Conservation (phyloP, 2,888 invertebrate species). For the Heliconius aoede region DNA sequence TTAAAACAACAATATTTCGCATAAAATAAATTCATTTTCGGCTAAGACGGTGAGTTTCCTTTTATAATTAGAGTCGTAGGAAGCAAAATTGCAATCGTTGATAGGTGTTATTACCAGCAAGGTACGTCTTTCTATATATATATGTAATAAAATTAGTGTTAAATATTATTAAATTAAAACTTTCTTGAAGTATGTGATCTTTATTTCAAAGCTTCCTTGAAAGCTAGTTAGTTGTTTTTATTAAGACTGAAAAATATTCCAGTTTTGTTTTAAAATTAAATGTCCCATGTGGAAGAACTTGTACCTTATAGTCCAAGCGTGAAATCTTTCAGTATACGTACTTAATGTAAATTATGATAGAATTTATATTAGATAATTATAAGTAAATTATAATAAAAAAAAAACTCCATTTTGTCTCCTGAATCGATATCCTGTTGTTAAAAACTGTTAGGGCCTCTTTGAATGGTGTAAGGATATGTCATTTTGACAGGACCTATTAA, state of each 20-base stretch:
- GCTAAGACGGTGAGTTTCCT: conserved; percentile 81
- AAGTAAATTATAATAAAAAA: conserved; percentile 79
- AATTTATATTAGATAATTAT: conserved; percentile 83
- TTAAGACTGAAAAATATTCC: conserved; percentile 82
- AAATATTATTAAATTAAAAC: conserved; percentile 68
- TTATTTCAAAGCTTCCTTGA: conserved; percentile 57
- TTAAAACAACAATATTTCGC: conserved; percentile 63
- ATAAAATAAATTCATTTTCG: conserved; percentile 62
- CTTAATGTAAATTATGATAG: conserved; percentile 83
- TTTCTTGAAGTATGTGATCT: conserved; percentile 57
- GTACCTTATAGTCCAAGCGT: conserved; percentile 79
- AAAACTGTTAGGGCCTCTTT: conserved; percentile 65
- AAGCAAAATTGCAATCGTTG: conserved; percentile 76
- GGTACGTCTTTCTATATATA: conserved; percentile 74
- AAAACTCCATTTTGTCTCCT: conserved; percentile 76
- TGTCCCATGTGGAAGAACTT: conserved; percentile 62
- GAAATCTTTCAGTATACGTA: conserved; percentile 84
- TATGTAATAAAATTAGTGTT: conserved; percentile 68
- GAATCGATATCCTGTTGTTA: conserved; percentile 51
- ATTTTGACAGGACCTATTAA: conserved; percentile 61
- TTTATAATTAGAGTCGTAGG: conserved; percentile 77
- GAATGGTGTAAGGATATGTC: conserved; percentile 59
- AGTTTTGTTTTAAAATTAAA: conserved; percentile 71
- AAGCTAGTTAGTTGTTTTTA: conserved; percentile 71
- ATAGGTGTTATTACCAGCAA: conserved; percentile 75